phyloP scores from a whole-genome alignment of 2,797 vertebrate species.

The Catharus ustulatus region DNA sequence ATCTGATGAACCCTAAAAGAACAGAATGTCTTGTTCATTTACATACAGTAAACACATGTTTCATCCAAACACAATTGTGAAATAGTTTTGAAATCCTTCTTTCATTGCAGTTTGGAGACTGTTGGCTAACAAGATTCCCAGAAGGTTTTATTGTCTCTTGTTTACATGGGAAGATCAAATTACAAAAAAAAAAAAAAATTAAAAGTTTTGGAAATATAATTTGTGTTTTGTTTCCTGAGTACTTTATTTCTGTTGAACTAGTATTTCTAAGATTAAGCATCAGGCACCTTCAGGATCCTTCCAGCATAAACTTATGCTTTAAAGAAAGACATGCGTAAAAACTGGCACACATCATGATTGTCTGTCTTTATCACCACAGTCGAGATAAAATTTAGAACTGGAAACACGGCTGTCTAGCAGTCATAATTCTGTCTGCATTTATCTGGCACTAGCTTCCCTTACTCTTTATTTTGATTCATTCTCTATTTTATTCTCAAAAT shows the following conservation, averaged over 20 bases:
- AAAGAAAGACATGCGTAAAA: constrained; percentile 41
- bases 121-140: constrained; percentile 64
- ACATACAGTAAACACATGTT: constrained; percentile 78
- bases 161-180: constrained; percentile 66
- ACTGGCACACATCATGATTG: constrained; percentile 15
- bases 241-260: constrained; percentile 35
- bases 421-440: constrained; percentile 53
- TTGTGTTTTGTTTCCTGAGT: constrained; percentile 57
- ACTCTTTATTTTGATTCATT: constrained; percentile 31
- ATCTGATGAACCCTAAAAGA: constrained; percentile 62
- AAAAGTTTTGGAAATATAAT: constrained; percentile 42
- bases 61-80: constrained; percentile 71
- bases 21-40: constrained; percentile 78
- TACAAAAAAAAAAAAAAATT: constrained; percentile 24
- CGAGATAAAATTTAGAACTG: constrained; percentile 56
- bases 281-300: constrained; percentile 46
- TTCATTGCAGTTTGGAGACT: constrained; percentile 66
- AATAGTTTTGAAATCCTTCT: constrained; percentile 74
- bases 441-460: constrained; percentile 12
- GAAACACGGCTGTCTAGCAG: constrained; percentile 39
- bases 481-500: background rate
- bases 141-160: constrained; percentile 65
- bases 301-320: constrained; percentile 34
- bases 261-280: constrained; percentile 47
- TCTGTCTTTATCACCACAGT: constrained; percentile 43